Percentiles rank a stretch among this genome's conserved stretches.
Conservation (phyloP, 2,888 invertebrate species). For the Drosophila pegasa region DNA sequence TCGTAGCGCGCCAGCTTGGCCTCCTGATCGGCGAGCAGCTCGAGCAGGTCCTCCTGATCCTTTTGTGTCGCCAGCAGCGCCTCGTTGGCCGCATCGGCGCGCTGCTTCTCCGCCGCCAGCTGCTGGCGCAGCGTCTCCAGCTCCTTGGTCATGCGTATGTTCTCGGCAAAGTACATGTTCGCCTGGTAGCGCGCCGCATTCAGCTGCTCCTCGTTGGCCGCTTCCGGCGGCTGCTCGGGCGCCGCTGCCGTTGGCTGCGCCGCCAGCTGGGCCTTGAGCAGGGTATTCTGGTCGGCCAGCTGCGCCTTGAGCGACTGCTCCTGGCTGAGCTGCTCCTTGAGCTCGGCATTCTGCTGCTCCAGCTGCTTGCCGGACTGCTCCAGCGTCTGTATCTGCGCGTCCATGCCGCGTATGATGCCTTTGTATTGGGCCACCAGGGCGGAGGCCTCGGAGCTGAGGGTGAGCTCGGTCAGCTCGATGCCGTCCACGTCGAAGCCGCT, state of each 20-base stretch:
- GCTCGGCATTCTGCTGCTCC: conserved; percentile 70
- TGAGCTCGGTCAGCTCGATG: conserved; percentile 86
- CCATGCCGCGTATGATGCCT: conserved; percentile 95
- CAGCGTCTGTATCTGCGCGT: conserved; percentile 87
- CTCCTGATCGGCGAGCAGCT: conserved; percentile 95
- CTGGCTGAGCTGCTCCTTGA: conserved; percentile 87
- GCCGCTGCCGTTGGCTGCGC: conserved; percentile 71
- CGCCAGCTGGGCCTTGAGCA: conserved; percentile 91
- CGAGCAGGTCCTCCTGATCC: conserved; percentile 97
- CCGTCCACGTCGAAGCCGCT: conserved; percentile 85
- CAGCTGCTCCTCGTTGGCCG: conserved; percentile 55
- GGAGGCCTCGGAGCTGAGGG: conserved; percentile 84
- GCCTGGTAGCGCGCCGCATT: conserved; percentile 77
- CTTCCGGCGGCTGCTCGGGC: not conserved
- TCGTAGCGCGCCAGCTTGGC: conserved; percentile 89
- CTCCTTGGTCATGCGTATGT: conserved; percentile 82
- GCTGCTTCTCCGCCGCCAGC: conserved; percentile 69
- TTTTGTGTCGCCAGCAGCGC: conserved; percentile 90
- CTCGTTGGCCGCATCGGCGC: conserved; percentile 69
- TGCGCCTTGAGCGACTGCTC: conserved; percentile 90
- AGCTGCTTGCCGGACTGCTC: conserved; percentile 76
- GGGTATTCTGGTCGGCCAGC: conserved; percentile 93
- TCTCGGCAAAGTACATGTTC: conserved; percentile 83
- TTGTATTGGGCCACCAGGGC: conserved; percentile 90
- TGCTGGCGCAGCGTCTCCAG: conserved; percentile 76